Evolutionary conservation across 2,797 vertebrate species (phyloP).

Genomic region (Centropyge bicolor): DNA sequence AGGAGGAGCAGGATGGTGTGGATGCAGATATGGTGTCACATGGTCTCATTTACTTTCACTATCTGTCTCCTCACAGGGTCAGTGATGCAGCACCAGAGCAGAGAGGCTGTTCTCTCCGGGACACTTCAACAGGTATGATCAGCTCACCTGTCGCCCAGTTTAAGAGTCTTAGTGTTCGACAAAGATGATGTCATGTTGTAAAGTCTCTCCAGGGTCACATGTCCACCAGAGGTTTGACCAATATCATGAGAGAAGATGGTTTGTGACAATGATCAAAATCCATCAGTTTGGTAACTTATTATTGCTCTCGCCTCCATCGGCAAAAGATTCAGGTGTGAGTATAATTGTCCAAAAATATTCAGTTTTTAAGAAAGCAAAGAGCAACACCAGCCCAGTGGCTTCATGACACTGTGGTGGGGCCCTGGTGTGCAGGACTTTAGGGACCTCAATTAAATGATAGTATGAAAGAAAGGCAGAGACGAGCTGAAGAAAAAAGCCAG

Average conservation of each 20-base stretch:
- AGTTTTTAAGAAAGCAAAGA: background rate
- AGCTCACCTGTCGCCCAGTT: background rate
- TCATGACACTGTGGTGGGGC: constrained; percentile 26
- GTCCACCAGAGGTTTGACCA: background rate
- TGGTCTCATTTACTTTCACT: background rate
- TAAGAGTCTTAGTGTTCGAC: background rate
- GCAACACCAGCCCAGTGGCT: constrained; percentile 1
- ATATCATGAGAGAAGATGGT: background rate
- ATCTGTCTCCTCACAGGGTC: background rate
- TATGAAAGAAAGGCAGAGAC: constrained; percentile 40
- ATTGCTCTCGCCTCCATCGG: background rate
- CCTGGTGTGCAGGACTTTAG: constrained; percentile 52
- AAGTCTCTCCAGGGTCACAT: background rate
- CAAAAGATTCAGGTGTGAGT: background rate
- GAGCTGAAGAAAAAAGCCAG: constrained; percentile 44
- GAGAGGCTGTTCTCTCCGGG: background rate
- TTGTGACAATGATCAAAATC: constrained; percentile 9
- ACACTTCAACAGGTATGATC: background rate
- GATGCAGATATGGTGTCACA: background rate
- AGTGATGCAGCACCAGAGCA: background rate
- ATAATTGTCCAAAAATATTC: background rate
- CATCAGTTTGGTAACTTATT: background rate
- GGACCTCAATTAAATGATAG: constrained; percentile 53
- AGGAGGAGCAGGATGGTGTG: background rate
- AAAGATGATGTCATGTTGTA: background rate